phyloP scores from a whole-genome alignment of 2,797 vertebrate species.

The Poecilia picta region DNA sequence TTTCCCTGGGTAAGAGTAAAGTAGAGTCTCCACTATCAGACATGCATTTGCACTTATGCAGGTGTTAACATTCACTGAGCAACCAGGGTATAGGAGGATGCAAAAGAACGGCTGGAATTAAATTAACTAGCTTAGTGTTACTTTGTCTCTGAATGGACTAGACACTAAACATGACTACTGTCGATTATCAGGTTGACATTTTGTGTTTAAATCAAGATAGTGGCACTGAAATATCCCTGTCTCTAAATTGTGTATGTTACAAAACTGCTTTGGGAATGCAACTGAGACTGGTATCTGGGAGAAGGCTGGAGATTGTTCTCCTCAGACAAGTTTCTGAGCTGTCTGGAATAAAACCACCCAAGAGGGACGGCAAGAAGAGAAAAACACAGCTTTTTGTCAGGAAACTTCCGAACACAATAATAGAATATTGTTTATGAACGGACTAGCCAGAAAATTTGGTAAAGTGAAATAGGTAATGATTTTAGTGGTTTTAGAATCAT shows the following conservation, averaged over 20 bases:
- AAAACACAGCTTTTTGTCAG: neutral
- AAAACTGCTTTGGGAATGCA: constrained; percentile 42
- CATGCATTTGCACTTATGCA: constrained; percentile 4
- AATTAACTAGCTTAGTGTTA: constrained; percentile 37
- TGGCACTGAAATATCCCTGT: constrained; percentile 17
- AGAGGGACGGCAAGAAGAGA: constrained; percentile 1
- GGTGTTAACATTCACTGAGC: neutral
- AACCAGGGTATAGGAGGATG: constrained; percentile 14
- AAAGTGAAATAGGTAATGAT: neutral
- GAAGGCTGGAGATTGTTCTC: constrained; percentile 28
- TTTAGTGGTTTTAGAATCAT: neutral
- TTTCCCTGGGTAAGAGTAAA: neutral
- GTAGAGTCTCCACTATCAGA: constrained; percentile 33
- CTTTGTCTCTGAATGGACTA: constrained; percentile 36
- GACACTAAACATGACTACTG: constrained; percentile 43
- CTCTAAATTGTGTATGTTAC: constrained; percentile 50
- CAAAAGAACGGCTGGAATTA: constrained; percentile 20
- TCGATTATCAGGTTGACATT: constrained; percentile 33
- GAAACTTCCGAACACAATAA: neutral
- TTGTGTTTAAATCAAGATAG: constrained; percentile 39
- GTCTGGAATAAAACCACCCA: constrained; percentile 29
- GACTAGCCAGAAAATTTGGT: neutral
- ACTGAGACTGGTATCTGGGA: constrained; percentile 24
- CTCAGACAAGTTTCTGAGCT: constrained; percentile 15
- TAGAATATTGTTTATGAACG: neutral